Conservation (phyloP, 2,888 invertebrate species). For the Cataglyphis livida region DNA sequence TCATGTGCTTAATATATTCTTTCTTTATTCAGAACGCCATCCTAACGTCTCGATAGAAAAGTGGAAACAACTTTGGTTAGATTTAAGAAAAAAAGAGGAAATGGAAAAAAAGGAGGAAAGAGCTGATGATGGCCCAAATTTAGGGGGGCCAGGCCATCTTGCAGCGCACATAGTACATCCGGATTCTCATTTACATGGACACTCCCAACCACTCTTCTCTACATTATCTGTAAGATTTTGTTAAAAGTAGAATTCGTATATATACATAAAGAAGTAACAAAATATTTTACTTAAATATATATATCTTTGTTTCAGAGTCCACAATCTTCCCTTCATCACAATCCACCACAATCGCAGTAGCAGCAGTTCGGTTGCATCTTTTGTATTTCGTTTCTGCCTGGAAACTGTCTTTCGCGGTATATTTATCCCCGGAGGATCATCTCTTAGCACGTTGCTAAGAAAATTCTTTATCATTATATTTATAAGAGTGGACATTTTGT, state of each 20-base stretch:
- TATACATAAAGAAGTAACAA: not conserved
- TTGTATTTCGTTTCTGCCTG: too few relatives aligned
- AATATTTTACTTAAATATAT: not conserved
- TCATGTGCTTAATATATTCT: not conserved
- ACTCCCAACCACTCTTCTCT: constrained; percentile 89
- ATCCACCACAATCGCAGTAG: constrained; percentile 88
- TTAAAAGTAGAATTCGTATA: constrained; percentile 15
- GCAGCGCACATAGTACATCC: constrained; percentile 87
- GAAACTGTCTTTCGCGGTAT: too few relatives aligned
- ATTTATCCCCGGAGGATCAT: too few relatives aligned
- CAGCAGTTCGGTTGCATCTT: constrained; percentile 84
- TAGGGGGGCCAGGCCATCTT: constrained; percentile 89
- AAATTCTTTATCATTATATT: too few relatives aligned
- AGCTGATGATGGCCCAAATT: constrained; percentile 94
- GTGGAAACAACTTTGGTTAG: too few relatives aligned
- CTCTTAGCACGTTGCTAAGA: too few relatives aligned
- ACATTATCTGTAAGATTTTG: constrained; percentile 88
- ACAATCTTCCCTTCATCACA: constrained; percentile 88
- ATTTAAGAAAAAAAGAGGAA: constrained; percentile 82
- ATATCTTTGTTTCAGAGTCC: constrained; percentile 86
- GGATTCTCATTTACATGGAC: constrained; percentile 88
- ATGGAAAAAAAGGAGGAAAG: constrained; percentile 99
- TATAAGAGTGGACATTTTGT: too few relatives aligned
- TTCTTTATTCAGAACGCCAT: constrained; percentile 91
- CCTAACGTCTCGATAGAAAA: constrained; percentile 92